Percentiles rank a stretch among this genome's conserved stretches.
Conservation (phyloP, 2,113 vertebrate genomes). For the Pelodiscus sinensis region DNA sequence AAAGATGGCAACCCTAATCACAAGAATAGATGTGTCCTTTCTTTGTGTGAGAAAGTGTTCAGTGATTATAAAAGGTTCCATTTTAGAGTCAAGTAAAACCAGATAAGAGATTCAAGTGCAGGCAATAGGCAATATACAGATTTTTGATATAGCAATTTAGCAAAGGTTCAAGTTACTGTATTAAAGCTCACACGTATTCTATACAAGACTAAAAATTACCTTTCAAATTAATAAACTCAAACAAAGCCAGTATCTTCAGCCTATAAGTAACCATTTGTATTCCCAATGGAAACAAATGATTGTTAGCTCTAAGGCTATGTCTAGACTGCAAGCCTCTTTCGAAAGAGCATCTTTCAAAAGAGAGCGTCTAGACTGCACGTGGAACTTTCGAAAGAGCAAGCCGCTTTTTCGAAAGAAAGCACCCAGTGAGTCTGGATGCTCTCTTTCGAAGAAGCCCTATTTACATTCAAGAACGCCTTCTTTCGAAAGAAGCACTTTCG, state of each 20-base stretch:
- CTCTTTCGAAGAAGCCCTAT: too few species aligned
- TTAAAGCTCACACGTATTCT: background rate
- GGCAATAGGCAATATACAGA: background rate
- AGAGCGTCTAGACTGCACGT: too few species aligned
- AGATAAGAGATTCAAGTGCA: background rate
- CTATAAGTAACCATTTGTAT: background rate
- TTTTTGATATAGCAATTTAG: conserved; percentile 7
- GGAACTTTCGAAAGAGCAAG: too few species aligned
- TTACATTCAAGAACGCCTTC: too few species aligned
- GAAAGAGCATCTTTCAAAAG: too few species aligned
- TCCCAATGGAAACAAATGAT: background rate
- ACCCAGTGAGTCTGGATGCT: too few species aligned
- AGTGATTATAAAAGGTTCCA: background rate
- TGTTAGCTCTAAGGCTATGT: background rate
- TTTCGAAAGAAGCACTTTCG: too few species aligned
- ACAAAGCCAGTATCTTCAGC: background rate
- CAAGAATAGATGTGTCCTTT: conserved; percentile 15
- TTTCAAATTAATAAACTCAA: conserved; percentile 8
- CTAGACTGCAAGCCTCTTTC: too few species aligned
- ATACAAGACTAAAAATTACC: background rate
- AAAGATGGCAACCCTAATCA: accelerated
- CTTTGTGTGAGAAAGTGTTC: background rate
- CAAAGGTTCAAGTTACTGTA: background rate
- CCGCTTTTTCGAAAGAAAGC: too few species aligned
- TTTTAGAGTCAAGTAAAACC: conserved; percentile 26